Percentiles rank a stretch among this genome's conserved stretches.
Conservation (phyloP, 1,140 invertebrate species). For the Drosophila kohkoa region DNA sequence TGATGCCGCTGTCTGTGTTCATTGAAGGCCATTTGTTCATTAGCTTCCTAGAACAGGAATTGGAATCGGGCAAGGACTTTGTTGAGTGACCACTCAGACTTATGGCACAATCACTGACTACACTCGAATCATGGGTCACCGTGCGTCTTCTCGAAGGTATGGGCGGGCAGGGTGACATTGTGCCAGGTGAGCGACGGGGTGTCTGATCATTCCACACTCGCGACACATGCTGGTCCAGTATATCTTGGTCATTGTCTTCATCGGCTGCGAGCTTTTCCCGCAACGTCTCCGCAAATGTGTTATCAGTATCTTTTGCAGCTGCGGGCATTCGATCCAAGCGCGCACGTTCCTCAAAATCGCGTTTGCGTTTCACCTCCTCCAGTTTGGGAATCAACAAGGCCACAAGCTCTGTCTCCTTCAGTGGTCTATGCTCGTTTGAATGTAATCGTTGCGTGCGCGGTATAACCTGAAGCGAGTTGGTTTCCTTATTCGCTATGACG, state of each 20-base stretch:
- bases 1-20: constrained; percentile 84
- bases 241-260: constrained; percentile 94
- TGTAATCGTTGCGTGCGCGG: constrained; percentile 91
- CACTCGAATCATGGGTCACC: constrained; percentile 70
- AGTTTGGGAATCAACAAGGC: constrained; percentile 92
- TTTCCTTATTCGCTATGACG: constrained; percentile 85
- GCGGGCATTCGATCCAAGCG: constrained; percentile 87
- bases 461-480: constrained; percentile 87
- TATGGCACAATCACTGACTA: constrained; percentile 84
- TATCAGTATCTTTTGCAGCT: constrained; percentile 81
- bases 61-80: constrained; percentile 84
- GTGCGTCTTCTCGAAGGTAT: constrained; percentile 88
- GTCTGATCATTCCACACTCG: constrained; percentile 95
- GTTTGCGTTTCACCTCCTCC: constrained; percentile 90
- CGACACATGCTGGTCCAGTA: constrained; percentile 95
- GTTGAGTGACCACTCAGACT: constrained; percentile 84
- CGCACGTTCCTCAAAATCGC: constrained; percentile 89
- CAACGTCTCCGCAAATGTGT: constrained; percentile 89
- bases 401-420: constrained; percentile 91
- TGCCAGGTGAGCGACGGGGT: constrained; percentile 90
- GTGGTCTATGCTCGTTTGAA: constrained; percentile 88
- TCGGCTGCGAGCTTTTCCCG: constrained; percentile 90
- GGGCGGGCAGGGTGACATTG: constrained; percentile 84
- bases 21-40: constrained; percentile 85
- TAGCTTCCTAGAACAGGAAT: constrained; percentile 84